A percentile compares a stretch with the other conserved stretches of the same genome.
These are phyloP conservation scores for Trypoxylon attenuatum DNA, from an alignment of 2,888 invertebrate species.

Conservation along the genomic window DNA sequence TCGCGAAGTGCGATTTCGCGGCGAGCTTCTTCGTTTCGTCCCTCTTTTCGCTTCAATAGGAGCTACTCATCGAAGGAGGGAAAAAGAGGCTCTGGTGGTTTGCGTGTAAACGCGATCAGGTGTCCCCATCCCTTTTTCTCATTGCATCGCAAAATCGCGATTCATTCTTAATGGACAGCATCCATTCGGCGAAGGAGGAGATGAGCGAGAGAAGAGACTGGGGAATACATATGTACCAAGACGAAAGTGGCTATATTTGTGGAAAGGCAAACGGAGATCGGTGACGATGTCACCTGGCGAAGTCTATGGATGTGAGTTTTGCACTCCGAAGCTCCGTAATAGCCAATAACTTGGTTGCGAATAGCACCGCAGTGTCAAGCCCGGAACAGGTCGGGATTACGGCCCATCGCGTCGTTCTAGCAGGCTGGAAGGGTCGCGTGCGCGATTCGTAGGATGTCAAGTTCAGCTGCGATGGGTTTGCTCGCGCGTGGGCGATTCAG, in stretches of 20 bases:
- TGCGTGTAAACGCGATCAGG: too few relatives aligned
- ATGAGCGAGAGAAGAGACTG: background rate
- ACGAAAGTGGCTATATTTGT: too few relatives aligned
- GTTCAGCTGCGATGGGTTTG: slow-evolving; percentile 17
- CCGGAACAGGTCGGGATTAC: slow-evolving; percentile 50
- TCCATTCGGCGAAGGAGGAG: background rate
- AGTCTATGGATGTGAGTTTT: background rate
- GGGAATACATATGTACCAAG: too few relatives aligned
- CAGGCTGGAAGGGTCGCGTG: slow-evolving; percentile 44
- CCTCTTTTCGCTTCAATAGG: background rate
- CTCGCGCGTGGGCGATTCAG: slow-evolving; percentile 43
- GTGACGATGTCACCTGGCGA: slow-evolving; percentile 1
- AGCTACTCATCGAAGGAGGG: too few relatives aligned
- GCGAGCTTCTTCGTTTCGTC: background rate
- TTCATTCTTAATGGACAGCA: too few relatives aligned
- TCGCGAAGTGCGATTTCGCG: background rate
- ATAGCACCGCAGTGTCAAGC: slow-evolving; percentile 47
- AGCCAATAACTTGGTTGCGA: slow-evolving; percentile 61
- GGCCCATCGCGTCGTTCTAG: slow-evolving; percentile 21
- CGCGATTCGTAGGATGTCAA: too few relatives aligned
- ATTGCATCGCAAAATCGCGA: too few relatives aligned
- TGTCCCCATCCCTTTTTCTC: too few relatives aligned
- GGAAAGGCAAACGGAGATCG: slow-evolving; percentile 7
- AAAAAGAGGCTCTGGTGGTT: background rate
- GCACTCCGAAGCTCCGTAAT: slow-evolving; percentile 31